These are phyloP conservation scores for Branchipolynoe longqiensis DNA, from an alignment of 2,888 invertebrate genomes.

Conservation along the genomic window DNA sequence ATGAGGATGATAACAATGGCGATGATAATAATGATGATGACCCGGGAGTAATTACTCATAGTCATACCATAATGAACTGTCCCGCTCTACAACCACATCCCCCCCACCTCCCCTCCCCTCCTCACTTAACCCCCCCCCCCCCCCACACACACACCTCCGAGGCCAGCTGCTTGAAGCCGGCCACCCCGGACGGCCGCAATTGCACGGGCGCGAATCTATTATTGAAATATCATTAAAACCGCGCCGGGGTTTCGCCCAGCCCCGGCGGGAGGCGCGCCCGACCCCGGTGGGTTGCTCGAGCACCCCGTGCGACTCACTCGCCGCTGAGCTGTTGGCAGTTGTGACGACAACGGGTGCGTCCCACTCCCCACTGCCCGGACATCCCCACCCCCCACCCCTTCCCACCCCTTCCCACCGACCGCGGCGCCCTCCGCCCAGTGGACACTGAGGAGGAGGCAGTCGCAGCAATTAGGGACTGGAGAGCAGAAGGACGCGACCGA, in stretches of 20 bases:
- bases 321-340: constrained; percentile 8
- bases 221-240: constrained; percentile 53
- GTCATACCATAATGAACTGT: constrained; percentile 60
- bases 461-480: constrained; percentile 25
- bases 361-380: too few relatives aligned
- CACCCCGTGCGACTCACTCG: too few relatives aligned
- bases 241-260: too few relatives aligned
- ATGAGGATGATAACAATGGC: too few relatives aligned
- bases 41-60: constrained; percentile 57
- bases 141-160: neutral
- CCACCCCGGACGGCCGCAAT: neutral
- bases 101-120: neutral
- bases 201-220: constrained; percentile 6
- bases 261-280: too few relatives aligned
- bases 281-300: too few relatives aligned
- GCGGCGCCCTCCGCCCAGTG: neutral
- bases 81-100: too few relatives aligned
- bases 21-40: too few relatives aligned
- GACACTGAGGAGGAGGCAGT: constrained; percentile 4
- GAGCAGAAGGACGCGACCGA: constrained; percentile 22
- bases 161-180: neutral
- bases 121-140: neutral
- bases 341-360: too few relatives aligned
- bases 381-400: too few relatives aligned
- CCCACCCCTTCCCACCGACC: neutral